Percentiles rank a stretch among this genome's conserved stretches.
These are phyloP conservation scores for Lithobates sylvaticus DNA, from an alignment of 2,797 vertebrate genomes.

Conservation along the genomic window DNA sequence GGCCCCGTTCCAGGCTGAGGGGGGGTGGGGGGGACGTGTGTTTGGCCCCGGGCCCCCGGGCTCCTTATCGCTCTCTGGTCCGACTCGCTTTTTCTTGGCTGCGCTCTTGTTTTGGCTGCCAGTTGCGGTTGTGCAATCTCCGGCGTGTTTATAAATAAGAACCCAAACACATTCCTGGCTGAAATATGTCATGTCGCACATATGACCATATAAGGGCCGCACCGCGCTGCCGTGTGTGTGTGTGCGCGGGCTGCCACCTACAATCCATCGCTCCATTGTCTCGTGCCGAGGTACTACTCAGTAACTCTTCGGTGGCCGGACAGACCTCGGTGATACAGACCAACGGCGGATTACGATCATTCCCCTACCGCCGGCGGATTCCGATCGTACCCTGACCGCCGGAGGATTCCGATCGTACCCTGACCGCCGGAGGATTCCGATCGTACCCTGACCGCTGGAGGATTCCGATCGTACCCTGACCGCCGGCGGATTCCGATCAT, in stretches of 20 bases:
- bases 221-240: not conserved
- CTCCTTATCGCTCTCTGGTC: not conserved
- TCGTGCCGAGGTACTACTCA: not conserved
- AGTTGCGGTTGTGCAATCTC: constrained; percentile 27
- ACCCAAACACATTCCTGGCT: constrained; percentile 35
- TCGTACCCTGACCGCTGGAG: too few species aligned
- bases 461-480: too few species aligned
- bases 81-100: not conserved
- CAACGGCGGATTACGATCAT: too few species aligned
- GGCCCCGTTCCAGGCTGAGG: not conserved
- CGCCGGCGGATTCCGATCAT: too few species aligned
- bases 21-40: too few species aligned
- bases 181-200: constrained; percentile 22
- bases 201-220: constrained; percentile 42
- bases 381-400: too few species aligned
- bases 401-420: too few species aligned
- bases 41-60: not conserved
- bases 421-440: too few species aligned
- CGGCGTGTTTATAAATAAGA: constrained; percentile 39
- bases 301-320: not conserved
- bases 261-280: too few species aligned
- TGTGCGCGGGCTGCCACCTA: constrained; percentile 3
- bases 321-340: not conserved
- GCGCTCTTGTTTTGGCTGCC: constrained; percentile 14
- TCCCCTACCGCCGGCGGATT: too few species aligned